Percentiles rank a stretch among this genome's conserved stretches.
These are phyloP conservation scores for Cirrhinus mrigala DNA, from an alignment of 2,797 vertebrate genomes.

Conservation along the genomic window DNA sequence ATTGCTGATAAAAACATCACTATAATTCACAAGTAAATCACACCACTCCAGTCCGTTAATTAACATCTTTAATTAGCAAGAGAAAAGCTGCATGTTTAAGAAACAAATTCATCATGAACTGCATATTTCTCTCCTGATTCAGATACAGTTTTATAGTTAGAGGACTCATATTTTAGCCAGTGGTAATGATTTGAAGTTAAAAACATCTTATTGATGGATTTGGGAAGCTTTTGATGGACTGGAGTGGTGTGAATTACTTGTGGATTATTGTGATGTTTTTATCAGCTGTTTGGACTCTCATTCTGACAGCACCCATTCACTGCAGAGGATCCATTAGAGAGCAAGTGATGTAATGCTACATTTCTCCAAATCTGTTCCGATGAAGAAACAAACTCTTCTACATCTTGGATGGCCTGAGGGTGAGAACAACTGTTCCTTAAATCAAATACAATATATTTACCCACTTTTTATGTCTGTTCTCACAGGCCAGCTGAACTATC, in stretches of 20 bases:
- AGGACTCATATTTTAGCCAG: neutral
- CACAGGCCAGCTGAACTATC: conserved; percentile 94
- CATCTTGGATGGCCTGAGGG: neutral
- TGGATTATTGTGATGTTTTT: neutral
- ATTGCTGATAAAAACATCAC: neutral
- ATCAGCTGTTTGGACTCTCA: neutral
- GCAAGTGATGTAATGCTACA: neutral
- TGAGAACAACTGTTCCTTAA: neutral
- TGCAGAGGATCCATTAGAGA: neutral
- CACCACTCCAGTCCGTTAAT: neutral
- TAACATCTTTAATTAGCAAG: neutral
- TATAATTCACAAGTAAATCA: neutral
- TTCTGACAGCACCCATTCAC: neutral
- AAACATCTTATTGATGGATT: neutral
- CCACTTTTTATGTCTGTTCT: neutral
- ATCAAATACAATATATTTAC: neutral
- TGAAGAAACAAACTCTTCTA: neutral
- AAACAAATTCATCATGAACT: neutral
- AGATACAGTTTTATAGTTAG: neutral
- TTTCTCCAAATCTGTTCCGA: neutral
- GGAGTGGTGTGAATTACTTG: neutral
- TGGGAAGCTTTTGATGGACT: neutral
- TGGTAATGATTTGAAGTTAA: neutral
- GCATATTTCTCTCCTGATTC: neutral
- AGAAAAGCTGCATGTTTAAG: neutral